Conservation (phyloP, 1,140 invertebrate species). For the Halotydeus destructor region DNA sequence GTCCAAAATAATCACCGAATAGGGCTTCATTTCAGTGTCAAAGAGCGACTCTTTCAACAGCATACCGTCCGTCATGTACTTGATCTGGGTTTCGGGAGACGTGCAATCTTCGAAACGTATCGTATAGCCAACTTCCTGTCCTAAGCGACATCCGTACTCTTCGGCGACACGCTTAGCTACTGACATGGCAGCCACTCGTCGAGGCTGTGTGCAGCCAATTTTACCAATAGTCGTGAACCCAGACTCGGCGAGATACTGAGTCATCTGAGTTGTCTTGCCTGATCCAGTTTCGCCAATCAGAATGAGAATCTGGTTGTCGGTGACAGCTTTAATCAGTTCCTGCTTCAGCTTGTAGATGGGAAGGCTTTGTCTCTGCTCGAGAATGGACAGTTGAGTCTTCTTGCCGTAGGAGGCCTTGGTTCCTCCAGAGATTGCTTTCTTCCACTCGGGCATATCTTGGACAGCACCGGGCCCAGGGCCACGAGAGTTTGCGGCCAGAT, state of each 20-base stretch:
- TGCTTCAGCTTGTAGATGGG: constrained; percentile 85
- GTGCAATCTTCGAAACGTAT: constrained; percentile 61
- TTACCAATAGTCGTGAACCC: constrained; percentile 38
- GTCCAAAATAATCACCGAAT: constrained; percentile 93
- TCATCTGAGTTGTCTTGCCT: constrained; percentile 96
- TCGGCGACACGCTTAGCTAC: constrained; percentile 48
- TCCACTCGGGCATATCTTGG: constrained; percentile 94
- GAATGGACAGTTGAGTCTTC: constrained; percentile 79
- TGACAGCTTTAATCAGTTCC: constrained; percentile 65
- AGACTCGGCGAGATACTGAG: constrained; percentile 84
- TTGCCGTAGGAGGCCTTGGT: constrained; percentile 97
- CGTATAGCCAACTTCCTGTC: constrained; percentile 49
- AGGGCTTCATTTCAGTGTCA: constrained; percentile 84
- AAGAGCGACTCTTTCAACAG: constrained; percentile 87
- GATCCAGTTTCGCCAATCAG: constrained; percentile 91
- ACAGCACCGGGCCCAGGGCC: constrained; percentile 50
- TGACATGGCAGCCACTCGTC: constrained; percentile 56
- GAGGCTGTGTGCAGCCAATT: constrained; percentile 53
- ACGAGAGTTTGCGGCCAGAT: constrained; percentile 50
- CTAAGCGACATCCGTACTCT: constrained; percentile 46
- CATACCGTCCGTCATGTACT: constrained; percentile 99
- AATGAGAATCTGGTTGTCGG: constrained; percentile 74
- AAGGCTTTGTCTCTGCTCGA: constrained; percentile 76
- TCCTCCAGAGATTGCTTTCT: constrained; percentile 91
- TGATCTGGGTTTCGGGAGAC: constrained; percentile 51